Percentiles rank a stretch among this genome's conserved stretches.
Evolutionary conservation across 2,888 invertebrate species (phyloP).

Genomic region (Aporophyla lueneburgensis): DNA sequence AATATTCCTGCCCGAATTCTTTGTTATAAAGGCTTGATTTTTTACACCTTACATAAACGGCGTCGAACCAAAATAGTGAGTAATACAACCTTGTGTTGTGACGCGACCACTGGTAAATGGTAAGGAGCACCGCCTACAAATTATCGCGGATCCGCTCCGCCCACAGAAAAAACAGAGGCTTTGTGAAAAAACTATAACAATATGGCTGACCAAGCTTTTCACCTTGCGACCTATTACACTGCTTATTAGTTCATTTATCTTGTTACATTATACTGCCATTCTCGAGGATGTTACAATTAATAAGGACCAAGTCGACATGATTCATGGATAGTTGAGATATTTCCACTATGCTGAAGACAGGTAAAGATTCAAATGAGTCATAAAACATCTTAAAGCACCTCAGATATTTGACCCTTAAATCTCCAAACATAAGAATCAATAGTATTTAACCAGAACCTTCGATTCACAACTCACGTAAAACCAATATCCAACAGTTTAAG

Average conservation of each 20-base stretch:
- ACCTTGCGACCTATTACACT: constrained; percentile 40
- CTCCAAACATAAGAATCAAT: constrained; percentile 26
- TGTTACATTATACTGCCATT: constrained; percentile 21
- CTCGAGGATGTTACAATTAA: constrained; percentile 15
- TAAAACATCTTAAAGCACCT: background rate
- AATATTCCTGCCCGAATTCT: constrained; percentile 28
- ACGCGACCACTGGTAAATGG: constrained; percentile 68
- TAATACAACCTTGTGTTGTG: constrained; percentile 84
- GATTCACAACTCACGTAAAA: constrained; percentile 18
- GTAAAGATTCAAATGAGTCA: constrained; percentile 19
- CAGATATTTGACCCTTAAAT: constrained; percentile 21
- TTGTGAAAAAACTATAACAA: constrained; percentile 71
- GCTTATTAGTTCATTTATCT: constrained; percentile 19
- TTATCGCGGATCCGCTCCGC: constrained; percentile 84
- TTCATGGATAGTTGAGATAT: constrained; percentile 21
- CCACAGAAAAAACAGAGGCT: constrained; percentile 81
- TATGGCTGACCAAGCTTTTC: constrained; percentile 70
- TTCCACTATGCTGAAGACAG: background rate
- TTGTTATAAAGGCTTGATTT: constrained; percentile 44
- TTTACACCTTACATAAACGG: constrained; percentile 61
- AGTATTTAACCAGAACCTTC: constrained; percentile 23
- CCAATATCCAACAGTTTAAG: constrained; percentile 20
- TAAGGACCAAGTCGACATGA: constrained; percentile 3
- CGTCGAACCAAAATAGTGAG: constrained; percentile 76
- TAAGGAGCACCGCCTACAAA: constrained; percentile 85